Evolutionary conservation across 2,797 vertebrate genomes (phyloP), one percentile per base, ranked within the genome.

Genomic region (Sphenodon punctatus): DNA sequence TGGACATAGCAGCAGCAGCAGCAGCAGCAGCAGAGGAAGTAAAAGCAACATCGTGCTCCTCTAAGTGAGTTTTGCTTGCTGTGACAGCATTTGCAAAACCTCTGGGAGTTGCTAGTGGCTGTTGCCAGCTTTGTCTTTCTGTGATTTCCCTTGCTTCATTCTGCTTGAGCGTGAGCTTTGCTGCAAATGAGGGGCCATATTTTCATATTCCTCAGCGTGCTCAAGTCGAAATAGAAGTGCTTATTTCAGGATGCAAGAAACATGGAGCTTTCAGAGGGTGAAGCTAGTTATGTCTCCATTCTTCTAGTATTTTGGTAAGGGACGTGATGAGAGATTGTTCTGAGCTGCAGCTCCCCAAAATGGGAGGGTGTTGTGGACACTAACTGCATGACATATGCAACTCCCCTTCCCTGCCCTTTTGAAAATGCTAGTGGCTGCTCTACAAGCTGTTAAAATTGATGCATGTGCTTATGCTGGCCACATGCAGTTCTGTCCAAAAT

Each of bases 161-260:
- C 15, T 23, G 51, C 0, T 0, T 71, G 75, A 38, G 41, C 14
- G 10, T 58, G 32, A 13, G 22, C 20, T 36, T 19, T 23, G 6
- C 32, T 13, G 20, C 55, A 36, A 8, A 58, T 23, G 23, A 23
- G 36, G 32, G 55, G 20, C 19, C 20, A 22, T 10, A 8, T 30
- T 58, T 58, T 58, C 55, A 23, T n/a, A 58, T 36, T 14, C 32
- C 11, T 32, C 19, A 3, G 6, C 58, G 32, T 12, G 55, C 32
- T 58, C 32, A 58, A 14, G 58, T 34, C 55, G 36, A 20, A 3
- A 13, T 23, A 12, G 11, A 12, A 36, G 30, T 36, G 20, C 7
- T 23, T 58, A 34, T 32, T 36, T 22, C 34, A 58, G 12, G 30
- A 56, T 56, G 11, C 20, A 8, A 36, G 32, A 30, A 36, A 32